phyloP scores from a whole-genome alignment of 1,140 invertebrate genomes.

The Contarinia nasturtii region DNA sequence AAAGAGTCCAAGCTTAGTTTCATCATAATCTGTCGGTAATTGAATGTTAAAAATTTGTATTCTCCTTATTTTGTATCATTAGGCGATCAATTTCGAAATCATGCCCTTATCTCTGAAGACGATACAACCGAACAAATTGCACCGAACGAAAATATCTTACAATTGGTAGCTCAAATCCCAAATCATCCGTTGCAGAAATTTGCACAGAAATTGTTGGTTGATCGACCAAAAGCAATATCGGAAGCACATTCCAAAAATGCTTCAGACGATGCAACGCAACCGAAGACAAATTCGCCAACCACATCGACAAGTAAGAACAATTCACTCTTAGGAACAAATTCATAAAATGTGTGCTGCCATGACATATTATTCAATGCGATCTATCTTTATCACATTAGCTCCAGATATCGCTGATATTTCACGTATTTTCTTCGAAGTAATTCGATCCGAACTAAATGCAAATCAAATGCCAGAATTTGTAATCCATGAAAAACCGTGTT shows the following conservation, averaged over 20 bases:
- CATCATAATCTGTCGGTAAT: too few relatives aligned
- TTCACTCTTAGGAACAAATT: too few relatives aligned
- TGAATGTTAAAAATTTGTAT: too few relatives aligned
- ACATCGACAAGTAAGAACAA: conserved; percentile 1
- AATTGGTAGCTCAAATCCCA: conserved; percentile 4
- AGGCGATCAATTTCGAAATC: too few relatives aligned
- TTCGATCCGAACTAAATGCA: conserved; percentile 4
- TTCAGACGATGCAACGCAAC: conserved; percentile 6
- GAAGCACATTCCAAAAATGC: conserved; percentile 19
- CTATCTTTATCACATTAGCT: conserved; percentile 1
- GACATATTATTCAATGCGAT: too few relatives aligned
- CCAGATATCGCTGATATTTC: conserved; percentile 9
- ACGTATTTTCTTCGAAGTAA: neutral
- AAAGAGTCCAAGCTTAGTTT: too few relatives aligned
- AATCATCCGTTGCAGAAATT: conserved; percentile 2
- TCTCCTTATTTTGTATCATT: too few relatives aligned
- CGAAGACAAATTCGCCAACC: conserved; percentile 1
- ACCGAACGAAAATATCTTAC: conserved; percentile 1
- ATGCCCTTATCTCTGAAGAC: too few relatives aligned
- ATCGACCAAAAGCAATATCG: conserved; percentile 22
- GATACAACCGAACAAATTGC: too few relatives aligned
- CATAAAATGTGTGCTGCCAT: too few relatives aligned
- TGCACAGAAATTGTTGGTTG: conserved; percentile 18
- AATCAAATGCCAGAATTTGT: neutral
- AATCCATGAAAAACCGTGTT: conserved; percentile 14